Percentiles rank a stretch among this genome's conserved stretches.
Conservation (phyloP, 2,888 invertebrate species). For the Phyto melanocephala region DNA sequence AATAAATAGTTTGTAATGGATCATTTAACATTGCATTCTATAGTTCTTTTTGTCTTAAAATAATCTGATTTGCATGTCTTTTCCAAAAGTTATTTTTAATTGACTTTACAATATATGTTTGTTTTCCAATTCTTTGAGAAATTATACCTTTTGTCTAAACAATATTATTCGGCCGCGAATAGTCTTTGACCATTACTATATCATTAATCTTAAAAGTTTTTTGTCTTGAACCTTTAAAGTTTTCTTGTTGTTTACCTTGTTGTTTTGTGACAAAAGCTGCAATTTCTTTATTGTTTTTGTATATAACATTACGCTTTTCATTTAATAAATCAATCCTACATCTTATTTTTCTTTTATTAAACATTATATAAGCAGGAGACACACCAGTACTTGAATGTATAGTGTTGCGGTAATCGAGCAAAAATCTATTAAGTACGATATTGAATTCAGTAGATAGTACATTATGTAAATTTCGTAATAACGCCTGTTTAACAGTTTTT, state of each 20-base stretch:
- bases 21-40: background rate
- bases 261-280: too few species aligned
- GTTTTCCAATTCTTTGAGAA: conserved; percentile 8
- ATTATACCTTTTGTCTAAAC: too few species aligned
- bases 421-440: conserved; percentile 54
- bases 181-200: too few species aligned
- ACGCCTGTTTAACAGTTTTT: conserved; percentile 55
- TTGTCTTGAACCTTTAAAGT: conserved; percentile 5
- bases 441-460: conserved; percentile 45
- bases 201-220: too few species aligned
- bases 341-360: conserved; percentile 1
- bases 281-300: too few species aligned
- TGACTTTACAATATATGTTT: conserved; percentile 9
- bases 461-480: conserved; percentile 32
- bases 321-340: conserved; percentile 6
- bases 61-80: conserved; percentile 28
- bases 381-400: conserved; percentile 50
- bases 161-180: conserved; percentile 11
- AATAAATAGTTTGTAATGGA: background rate
- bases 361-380: background rate
- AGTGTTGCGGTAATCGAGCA: too few species aligned
- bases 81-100: conserved; percentile 19
- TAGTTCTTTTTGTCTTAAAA: background rate
- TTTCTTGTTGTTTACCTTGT: conserved; percentile 24
- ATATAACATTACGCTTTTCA: too few species aligned